Percentiles rank a stretch among this genome's conserved stretches.
Evolutionary conservation across 2,888 invertebrate species (phyloP).

Genomic region (Eumacrocentrus americanus): DNA sequence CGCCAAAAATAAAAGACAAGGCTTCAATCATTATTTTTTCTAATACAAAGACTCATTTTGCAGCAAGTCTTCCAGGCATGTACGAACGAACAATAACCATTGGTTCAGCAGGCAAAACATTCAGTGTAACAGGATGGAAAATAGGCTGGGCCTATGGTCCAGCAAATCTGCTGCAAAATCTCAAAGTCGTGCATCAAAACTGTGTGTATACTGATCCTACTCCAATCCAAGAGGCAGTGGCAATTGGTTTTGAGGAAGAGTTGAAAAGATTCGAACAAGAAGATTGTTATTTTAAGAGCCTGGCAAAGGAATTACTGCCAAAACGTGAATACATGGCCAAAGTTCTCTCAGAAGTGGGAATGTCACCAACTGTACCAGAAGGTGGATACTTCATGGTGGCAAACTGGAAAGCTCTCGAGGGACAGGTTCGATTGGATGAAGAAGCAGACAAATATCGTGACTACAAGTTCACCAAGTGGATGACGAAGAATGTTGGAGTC

Average conservation of each 20-base stretch:
- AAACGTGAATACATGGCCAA: conserved; percentile 83
- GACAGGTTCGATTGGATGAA: conserved; percentile 71
- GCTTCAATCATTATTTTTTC: not conserved
- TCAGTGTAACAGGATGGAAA: conserved; percentile 98
- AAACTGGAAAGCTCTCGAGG: conserved; percentile 81
- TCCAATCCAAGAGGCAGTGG: conserved; percentile 92
- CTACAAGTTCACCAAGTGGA: conserved; percentile 94
- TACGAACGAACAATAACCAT: conserved; percentile 97
- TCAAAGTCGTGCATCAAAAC: conserved; percentile 93
- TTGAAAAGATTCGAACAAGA: conserved; percentile 70
- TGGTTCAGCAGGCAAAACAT: conserved; percentile 97
- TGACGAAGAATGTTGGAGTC: conserved; percentile 89
- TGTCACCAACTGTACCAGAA: conserved; percentile 91
- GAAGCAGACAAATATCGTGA: conserved; percentile 78
- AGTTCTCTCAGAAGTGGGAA: conserved; percentile 78
- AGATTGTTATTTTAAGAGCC: conserved; percentile 82
- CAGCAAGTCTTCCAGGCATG: conserved; percentile 93
- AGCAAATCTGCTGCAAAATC: conserved; percentile 75
- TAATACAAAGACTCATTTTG: conserved; percentile 5
- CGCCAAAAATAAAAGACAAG: too few relatives aligned
- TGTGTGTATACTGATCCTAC: conserved; percentile 90
- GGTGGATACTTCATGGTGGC: conserved; percentile 98
- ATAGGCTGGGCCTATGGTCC: conserved; percentile 97
- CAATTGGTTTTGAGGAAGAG: conserved; percentile 87
- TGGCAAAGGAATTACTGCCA: conserved; percentile 75